These are phyloP conservation scores for Anas georgica DNA, from an alignment of 2,797 vertebrate species.

Conservation along the genomic window DNA sequence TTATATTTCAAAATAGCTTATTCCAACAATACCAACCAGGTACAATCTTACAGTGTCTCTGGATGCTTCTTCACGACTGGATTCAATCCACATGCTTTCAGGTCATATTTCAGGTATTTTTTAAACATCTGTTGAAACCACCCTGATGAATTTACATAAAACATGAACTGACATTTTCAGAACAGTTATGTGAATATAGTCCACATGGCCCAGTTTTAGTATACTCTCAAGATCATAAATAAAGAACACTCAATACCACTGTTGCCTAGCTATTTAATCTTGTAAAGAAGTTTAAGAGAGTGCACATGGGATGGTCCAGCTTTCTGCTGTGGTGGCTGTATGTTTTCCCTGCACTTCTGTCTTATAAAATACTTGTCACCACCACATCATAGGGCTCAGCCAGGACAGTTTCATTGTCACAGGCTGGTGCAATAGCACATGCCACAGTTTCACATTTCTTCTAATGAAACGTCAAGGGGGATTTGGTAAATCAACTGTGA, in stretches of 20 bases:
- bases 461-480: neutral
- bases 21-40: neutral
- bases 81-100: neutral
- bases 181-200: neutral
- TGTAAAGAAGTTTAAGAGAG: neutral
- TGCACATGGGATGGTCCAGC: accelerated
- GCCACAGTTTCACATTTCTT: neutral
- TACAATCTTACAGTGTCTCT: neutral
- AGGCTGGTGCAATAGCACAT: neutral
- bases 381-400: neutral
- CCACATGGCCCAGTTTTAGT: neutral
- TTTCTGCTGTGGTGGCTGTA: neutral
- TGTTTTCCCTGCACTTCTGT: neutral
- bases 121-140: neutral
- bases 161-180: neutral
- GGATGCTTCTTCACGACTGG: neutral
- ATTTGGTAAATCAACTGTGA: neutral
- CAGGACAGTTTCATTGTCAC: neutral
- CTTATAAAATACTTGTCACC: neutral
- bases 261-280: neutral
- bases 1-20: neutral
- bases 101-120: neutral
- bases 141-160: neutral
- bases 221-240: neutral
- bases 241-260: neutral